Percentiles rank a stretch among this genome's conserved stretches.
Evolutionary conservation across 2,888 invertebrate species (phyloP).

Genomic region (Sarcophaga rosellei): DNA sequence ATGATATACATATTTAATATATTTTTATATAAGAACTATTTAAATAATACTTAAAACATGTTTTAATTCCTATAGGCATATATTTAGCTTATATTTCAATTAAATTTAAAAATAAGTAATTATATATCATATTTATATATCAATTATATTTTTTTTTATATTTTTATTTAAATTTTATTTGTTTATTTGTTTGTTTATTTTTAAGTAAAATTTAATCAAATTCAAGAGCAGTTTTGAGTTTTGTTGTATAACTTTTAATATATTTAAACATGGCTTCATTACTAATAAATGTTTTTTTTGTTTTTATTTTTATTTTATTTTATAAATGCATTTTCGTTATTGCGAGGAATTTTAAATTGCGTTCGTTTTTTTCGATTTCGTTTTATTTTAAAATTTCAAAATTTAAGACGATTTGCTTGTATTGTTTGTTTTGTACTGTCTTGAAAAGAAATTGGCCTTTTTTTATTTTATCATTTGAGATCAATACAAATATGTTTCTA

Average conservation of each 20-base stretch:
- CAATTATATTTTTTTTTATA: slow-evolving; percentile 20
- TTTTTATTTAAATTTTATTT: slow-evolving; percentile 12
- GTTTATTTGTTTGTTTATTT: neutral
- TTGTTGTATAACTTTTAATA: slow-evolving; percentile 4
- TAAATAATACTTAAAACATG: slow-evolving; percentile 62
- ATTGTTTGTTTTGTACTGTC: slow-evolving; percentile 44
- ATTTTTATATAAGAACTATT: slow-evolving; percentile 47
- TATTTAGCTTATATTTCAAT: slow-evolving; percentile 26
- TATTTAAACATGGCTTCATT: slow-evolving; percentile 35
- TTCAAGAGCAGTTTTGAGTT: slow-evolving; percentile 47
- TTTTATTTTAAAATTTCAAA: neutral
- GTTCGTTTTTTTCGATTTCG: neutral
- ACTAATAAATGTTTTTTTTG: slow-evolving; percentile 9
- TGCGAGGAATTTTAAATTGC: slow-evolving; percentile 69
- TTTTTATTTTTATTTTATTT: slow-evolving; percentile 13
- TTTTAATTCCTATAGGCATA: slow-evolving; percentile 35
- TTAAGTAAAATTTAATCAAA: slow-evolving; percentile 71
- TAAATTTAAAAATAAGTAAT: slow-evolving; percentile 39
- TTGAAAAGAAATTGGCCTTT: slow-evolving; percentile 66
- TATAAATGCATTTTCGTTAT: slow-evolving; percentile 70
- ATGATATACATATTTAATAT: slow-evolving; percentile 13
- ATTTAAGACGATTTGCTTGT: slow-evolving; percentile 15
- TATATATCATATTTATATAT: slow-evolving; percentile 19
- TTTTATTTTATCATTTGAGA: slow-evolving; percentile 58
- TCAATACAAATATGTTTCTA: slow-evolving; percentile 56